Conservation (phyloP, 2,113 vertebrate genomes). For the Corythornis madagascariensis region DNA sequence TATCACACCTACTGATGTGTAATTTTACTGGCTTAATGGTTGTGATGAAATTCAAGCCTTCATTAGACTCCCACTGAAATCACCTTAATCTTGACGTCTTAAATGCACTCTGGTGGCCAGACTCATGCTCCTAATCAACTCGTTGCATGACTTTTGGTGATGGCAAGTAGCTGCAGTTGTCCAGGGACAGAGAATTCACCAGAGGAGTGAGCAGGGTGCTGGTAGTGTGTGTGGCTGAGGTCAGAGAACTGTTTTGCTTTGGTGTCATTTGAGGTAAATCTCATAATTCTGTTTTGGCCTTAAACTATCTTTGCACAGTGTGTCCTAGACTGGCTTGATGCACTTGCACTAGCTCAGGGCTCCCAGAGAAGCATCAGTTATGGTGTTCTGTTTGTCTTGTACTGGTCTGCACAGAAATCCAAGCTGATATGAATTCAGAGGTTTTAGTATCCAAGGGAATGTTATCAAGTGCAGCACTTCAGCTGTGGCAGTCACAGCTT, state of each 20-base stretch:
- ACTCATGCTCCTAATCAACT: background rate
- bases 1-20: background rate
- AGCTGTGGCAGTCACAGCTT: background rate
- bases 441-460: background rate
- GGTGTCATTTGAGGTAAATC: background rate
- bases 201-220: fast-evolving
- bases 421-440: background rate
- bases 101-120: background rate
- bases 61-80: background rate
- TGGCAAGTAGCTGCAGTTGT: background rate
- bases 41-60: background rate
- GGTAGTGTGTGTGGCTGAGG: fast-evolving
- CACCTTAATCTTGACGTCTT: background rate
- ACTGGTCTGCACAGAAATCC: background rate
- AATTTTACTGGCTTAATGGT: background rate
- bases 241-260: background rate
- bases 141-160: background rate
- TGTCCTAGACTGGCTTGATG: background rate
- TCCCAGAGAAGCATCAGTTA: background rate
- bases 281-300: background rate
- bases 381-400: fast-evolving
- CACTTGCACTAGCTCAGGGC: background rate
- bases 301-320: fast-evolving
- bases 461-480: background rate
- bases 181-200: fast-evolving